Percentiles rank a stretch among this genome's conserved stretches.
These are phyloP conservation scores for Panthera leo DNA, from an alignment of 2,113 vertebrate species.

Conservation along the genomic window DNA sequence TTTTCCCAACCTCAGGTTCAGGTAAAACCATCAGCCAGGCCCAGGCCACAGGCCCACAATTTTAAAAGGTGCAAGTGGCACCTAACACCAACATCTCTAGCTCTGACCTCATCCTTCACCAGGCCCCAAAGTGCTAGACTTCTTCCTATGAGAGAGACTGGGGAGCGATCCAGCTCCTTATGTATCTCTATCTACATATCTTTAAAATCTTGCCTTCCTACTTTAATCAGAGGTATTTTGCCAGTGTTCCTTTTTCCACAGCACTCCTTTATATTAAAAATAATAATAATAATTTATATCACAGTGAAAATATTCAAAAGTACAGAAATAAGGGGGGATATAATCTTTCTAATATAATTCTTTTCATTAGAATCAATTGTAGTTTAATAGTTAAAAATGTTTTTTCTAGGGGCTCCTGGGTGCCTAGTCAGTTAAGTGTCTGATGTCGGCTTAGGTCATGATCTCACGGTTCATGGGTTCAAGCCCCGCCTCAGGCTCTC, in stretches of 20 bases:
- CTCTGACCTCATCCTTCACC: not conserved
- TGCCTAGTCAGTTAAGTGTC: no score
- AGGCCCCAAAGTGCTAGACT: not conserved
- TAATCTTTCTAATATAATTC: not conserved
- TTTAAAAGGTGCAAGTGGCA: not conserved
- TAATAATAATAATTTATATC: not conserved
- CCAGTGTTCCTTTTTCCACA: not conserved
- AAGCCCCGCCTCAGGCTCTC: no score
- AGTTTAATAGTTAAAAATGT: not conserved
- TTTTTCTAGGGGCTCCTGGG: not conserved
- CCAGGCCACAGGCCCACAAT: not conserved
- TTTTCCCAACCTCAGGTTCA: not conserved
- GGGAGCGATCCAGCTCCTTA: not conserved
- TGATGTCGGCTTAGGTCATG: no score
- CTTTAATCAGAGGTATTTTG: not conserved
- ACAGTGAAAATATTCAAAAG: not conserved
- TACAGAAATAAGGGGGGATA: not conserved
- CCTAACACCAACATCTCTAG: not conserved
- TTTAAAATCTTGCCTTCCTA: slow-evolving; percentile 31
- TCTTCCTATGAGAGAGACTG: not conserved
- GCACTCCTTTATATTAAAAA: slow-evolving; percentile 8
- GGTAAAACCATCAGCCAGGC: not conserved
- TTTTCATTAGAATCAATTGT: not conserved
- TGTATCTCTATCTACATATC: not conserved
- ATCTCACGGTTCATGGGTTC: no score